Conservation (phyloP, 2,888 invertebrate species). For the Drosophila borealis region DNA sequence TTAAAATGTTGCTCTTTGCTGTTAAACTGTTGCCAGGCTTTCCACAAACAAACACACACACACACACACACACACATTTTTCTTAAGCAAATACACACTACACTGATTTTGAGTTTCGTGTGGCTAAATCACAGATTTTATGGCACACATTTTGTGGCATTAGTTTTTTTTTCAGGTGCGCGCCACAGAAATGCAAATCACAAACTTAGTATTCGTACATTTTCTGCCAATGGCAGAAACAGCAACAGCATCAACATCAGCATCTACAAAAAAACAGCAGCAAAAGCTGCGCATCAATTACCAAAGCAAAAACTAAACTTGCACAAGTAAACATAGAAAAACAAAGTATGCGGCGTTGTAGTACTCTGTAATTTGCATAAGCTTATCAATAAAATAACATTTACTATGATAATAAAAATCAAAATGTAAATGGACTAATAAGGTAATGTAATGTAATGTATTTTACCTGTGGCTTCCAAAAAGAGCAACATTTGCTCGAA, state of each 20-base stretch:
- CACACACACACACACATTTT: neutral
- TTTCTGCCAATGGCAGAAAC: constrained; percentile 38
- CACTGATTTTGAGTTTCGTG: neutral
- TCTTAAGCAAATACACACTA: neutral
- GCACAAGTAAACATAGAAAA: neutral
- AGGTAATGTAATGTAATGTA: too few species aligned
- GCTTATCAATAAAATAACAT: neutral
- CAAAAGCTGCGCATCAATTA: constrained; percentile 29
- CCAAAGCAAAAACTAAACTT: constrained; percentile 25
- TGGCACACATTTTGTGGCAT: constrained; percentile 37
- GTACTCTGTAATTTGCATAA: constrained; percentile 9
- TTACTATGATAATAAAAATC: neutral
- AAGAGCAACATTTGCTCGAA: too few species aligned
- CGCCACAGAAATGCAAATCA: constrained; percentile 60
- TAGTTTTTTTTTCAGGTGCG: constrained; percentile 6
- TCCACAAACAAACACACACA: neutral
- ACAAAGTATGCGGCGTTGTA: neutral
- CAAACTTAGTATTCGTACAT: constrained; percentile 71
- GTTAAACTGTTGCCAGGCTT: neutral
- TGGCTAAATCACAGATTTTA: constrained; percentile 36
- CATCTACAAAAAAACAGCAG: constrained; percentile 30
- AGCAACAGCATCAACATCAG: constrained; percentile 11
- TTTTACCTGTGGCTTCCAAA: too few species aligned
- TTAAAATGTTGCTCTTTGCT: constrained; percentile 29
- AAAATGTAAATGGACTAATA: too few species aligned